Evolutionary conservation across 2,797 vertebrate species (phyloP).

Genomic region (Emys orbicularis): DNA sequence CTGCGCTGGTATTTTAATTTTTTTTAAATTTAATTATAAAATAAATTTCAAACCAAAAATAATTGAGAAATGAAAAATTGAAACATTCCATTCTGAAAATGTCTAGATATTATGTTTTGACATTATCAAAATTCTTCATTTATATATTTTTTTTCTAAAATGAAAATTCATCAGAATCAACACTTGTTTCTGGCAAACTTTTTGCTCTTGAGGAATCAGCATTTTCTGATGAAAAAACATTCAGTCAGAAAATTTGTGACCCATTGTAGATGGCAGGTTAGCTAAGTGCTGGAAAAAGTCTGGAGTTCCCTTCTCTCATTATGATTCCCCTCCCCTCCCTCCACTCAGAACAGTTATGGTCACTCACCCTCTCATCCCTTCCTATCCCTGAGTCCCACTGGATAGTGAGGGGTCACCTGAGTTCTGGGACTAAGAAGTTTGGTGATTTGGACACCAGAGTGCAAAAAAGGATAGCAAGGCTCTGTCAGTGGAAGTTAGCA

Average conservation of each 20-base stretch:
- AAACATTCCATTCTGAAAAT: background rate
- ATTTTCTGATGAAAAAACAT: background rate
- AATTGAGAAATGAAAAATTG: background rate
- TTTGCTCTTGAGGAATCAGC: background rate
- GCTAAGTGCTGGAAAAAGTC: background rate
- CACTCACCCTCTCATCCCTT: background rate
- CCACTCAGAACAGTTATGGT: background rate
- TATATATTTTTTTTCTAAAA: background rate
- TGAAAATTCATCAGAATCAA: background rate
- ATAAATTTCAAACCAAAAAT: background rate
- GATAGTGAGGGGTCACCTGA: background rate
- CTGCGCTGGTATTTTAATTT: background rate
- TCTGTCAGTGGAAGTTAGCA: background rate
- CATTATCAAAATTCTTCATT: background rate
- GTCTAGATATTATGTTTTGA: background rate
- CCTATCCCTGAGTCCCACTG: background rate
- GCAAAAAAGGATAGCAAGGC: background rate
- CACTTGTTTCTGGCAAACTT: background rate
- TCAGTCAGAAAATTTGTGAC: background rate
- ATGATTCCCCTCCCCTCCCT: background rate
- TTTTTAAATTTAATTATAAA: background rate
- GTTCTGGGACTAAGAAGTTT: background rate
- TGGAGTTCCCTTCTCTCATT: background rate
- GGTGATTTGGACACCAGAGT: accelerated
- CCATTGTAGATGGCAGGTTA: background rate